phyloP scores from a whole-genome alignment of 1,140 invertebrate genomes.

The Bombus polaris region DNA sequence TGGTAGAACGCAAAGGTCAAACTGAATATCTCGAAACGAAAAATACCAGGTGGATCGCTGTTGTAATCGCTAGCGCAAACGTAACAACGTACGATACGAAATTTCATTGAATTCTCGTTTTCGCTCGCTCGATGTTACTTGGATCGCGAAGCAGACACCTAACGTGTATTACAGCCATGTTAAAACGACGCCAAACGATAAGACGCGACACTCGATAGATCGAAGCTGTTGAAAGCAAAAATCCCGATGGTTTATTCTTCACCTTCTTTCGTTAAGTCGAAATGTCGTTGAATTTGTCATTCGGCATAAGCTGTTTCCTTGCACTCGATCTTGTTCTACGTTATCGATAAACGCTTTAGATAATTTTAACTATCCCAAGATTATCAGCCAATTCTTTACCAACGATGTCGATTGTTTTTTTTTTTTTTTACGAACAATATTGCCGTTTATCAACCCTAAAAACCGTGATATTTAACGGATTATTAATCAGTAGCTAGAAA shows the following conservation, averaged over 20 bases:
- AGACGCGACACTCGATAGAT: neutral
- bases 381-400: fast-evolving
- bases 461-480: neutral
- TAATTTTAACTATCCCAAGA: no score
- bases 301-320: neutral
- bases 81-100: neutral
- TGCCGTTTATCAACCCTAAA: neutral
- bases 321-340: neutral
- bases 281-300: neutral
- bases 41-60: no score
- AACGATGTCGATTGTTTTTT: no score
- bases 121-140: neutral
- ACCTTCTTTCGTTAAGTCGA: neutral
- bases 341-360: no score
- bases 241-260: no score
- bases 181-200: neutral
- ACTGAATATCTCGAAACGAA: neutral
- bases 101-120: neutral
- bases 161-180: neutral
- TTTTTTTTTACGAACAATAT: no score
- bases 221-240: neutral
- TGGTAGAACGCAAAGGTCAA: neutral
- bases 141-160: neutral
- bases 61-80: no score
- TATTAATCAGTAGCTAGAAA: no score